Conservation (phyloP, 2,113 vertebrate species). For the Austrofundulus limnaeus region DNA sequence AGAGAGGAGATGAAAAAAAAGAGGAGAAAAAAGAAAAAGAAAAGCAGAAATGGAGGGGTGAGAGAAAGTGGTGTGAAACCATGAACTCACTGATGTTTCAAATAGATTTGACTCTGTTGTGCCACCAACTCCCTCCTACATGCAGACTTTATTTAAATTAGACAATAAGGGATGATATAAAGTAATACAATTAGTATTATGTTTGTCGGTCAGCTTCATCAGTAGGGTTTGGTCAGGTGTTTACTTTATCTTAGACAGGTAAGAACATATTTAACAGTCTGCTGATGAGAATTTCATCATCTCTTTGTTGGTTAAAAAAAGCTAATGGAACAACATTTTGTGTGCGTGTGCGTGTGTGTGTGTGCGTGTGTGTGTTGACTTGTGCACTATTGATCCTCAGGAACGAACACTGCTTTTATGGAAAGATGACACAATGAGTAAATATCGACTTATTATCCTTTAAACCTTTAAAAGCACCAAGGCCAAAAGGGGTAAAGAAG, state of each 20-base stretch:
- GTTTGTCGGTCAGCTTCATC: background rate
- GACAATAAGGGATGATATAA: too few species aligned
- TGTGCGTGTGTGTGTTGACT: slow-evolving; percentile 23
- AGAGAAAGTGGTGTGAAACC: slow-evolving; percentile 30
- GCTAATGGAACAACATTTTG: slow-evolving; percentile 57
- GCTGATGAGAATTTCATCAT: slow-evolving; percentile 69
- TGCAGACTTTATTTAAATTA: background rate
- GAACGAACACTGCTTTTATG: slow-evolving; percentile 61
- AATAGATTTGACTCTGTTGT: too few species aligned
- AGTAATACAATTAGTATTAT: too few species aligned
- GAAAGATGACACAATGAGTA: slow-evolving; percentile 71
- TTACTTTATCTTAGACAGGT: slow-evolving; percentile 59
- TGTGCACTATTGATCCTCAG: slow-evolving; percentile 58
- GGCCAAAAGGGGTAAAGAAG: slow-evolving; percentile 19
- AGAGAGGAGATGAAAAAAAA: slow-evolving; percentile 12
- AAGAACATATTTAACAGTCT: slow-evolving; percentile 60
- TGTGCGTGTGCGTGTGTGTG: slow-evolving; percentile 50
- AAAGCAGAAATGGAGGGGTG: slow-evolving; percentile 21
- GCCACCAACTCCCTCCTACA: background rate
- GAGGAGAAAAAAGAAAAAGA: slow-evolving; percentile 24
- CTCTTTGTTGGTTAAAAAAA: slow-evolving; percentile 61
- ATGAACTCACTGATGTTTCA: too few species aligned
- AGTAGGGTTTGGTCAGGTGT: slow-evolving; percentile 38
- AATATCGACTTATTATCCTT: slow-evolving; percentile 60
- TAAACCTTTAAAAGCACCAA: slow-evolving; percentile 54